Percentiles rank a stretch among this genome's conserved stretches.
phyloP scores from a whole-genome alignment of 2,797 vertebrate genomes.

The Acrossocheilus fasciatus region DNA sequence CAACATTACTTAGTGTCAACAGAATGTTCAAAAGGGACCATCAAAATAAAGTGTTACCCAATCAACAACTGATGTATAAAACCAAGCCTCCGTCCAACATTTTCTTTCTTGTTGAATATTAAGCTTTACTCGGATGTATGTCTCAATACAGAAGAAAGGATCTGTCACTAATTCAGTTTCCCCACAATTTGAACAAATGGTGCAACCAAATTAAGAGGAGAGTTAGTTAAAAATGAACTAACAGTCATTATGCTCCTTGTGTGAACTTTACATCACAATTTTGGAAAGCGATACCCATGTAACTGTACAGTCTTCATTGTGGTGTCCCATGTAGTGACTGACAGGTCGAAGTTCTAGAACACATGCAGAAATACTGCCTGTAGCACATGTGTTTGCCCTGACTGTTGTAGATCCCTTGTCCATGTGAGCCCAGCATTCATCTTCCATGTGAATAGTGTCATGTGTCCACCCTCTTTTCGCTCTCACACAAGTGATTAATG shows the following conservation, averaged over 20 bases:
- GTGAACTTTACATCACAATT: neutral
- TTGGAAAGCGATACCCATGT: neutral
- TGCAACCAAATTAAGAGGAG: neutral
- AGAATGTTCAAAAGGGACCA: too few species aligned
- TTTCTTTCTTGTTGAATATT: neutral
- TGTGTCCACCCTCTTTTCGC: constrained; percentile 60
- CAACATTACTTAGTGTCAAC: too few species aligned
- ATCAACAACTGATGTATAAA: neutral
- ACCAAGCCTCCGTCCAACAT: neutral
- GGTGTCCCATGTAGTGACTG: neutral
- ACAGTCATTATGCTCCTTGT: neutral
- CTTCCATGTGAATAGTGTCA: constrained; percentile 33
- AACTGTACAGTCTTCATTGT: neutral
- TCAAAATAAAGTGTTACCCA: too few species aligned
- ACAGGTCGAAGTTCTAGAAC: neutral
- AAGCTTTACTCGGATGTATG: neutral
- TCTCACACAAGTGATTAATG: constrained; percentile 65
- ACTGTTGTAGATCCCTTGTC: neutral
- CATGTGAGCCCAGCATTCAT: constrained; percentile 28
- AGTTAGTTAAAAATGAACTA: neutral
- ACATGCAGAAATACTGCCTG: neutral
- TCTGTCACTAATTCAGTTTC: neutral
- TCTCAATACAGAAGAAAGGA: neutral
- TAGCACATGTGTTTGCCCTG: neutral
- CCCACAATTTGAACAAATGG: neutral